Conservation (phyloP, 1,140 invertebrate species). For the Acromyrmex echinatior region DNA sequence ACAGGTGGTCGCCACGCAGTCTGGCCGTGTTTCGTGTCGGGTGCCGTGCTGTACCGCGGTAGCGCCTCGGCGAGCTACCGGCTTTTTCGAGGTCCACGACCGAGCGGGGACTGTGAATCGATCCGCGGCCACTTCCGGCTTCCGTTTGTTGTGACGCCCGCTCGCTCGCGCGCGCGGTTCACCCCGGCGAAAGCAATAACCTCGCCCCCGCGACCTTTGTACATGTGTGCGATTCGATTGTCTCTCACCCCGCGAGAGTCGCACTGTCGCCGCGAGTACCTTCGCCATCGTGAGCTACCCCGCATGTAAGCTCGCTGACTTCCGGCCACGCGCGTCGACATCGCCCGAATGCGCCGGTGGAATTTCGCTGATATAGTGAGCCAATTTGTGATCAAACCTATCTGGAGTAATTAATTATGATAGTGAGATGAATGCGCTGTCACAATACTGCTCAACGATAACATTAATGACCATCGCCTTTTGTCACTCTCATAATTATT, state of each 20-base stretch:
- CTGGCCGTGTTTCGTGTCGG: slow-evolving; percentile 77
- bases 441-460: background rate
- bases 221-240: slow-evolving; percentile 13
- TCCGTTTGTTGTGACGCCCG: slow-evolving; percentile 80
- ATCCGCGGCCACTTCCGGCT: slow-evolving; percentile 76
- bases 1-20: slow-evolving; percentile 84
- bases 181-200: slow-evolving; percentile 46
- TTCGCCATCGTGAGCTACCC: slow-evolving; percentile 34
- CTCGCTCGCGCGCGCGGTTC: slow-evolving; percentile 24
- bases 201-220: slow-evolving; percentile 41
- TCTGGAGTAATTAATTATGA: slow-evolving; percentile 13
- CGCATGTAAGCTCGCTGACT: slow-evolving; percentile 29
- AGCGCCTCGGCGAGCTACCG: slow-evolving; percentile 67
- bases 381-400: background rate
- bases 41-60: slow-evolving; percentile 65
- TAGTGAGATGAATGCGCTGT: background rate
- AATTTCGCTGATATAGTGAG: background rate
- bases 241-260: background rate
- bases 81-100: slow-evolving; percentile 81
- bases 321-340: background rate
- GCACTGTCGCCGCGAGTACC: slow-evolving; percentile 6
- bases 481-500: background rate
- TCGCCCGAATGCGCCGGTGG: background rate
- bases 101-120: slow-evolving; percentile 68
- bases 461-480: background rate